Evolutionary conservation across 2,797 vertebrate species (phyloP).

Genomic region (Tinamus major): DNA sequence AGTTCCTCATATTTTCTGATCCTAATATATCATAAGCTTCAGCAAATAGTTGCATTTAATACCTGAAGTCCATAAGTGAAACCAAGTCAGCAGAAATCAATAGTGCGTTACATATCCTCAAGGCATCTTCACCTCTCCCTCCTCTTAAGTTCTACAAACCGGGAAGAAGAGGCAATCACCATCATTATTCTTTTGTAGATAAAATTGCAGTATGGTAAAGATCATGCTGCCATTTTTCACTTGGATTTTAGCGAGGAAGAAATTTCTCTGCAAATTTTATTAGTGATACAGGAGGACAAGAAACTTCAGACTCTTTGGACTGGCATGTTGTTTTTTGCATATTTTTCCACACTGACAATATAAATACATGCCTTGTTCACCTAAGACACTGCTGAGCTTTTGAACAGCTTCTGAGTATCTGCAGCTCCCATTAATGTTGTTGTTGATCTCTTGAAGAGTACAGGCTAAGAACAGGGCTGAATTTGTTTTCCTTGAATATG

Average conservation of each 20-base stretch:
- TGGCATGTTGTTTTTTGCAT: accelerated
- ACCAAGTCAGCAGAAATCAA: constrained; percentile 30
- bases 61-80: constrained; percentile 24
- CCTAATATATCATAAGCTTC: neutral
- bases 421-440: neutral
- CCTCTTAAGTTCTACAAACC: neutral
- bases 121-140: neutral
- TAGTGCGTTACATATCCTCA: neutral
- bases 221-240: neutral
- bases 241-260: neutral
- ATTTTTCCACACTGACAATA: neutral
- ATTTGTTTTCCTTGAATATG: neutral
- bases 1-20: constrained; percentile 30
- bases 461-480: neutral
- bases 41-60: constrained; percentile 54
- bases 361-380: neutral
- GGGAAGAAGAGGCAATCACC: neutral
- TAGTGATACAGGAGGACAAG: neutral
- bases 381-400: neutral
- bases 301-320: neutral
- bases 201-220: neutral
- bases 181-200: neutral
- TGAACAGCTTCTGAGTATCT: neutral
- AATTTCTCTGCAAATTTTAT: neutral
- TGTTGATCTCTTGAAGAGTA: neutral